Evolutionary conservation across 2,113 vertebrate genomes (phyloP).

Genomic region (Aepyceros melampus): DNA sequence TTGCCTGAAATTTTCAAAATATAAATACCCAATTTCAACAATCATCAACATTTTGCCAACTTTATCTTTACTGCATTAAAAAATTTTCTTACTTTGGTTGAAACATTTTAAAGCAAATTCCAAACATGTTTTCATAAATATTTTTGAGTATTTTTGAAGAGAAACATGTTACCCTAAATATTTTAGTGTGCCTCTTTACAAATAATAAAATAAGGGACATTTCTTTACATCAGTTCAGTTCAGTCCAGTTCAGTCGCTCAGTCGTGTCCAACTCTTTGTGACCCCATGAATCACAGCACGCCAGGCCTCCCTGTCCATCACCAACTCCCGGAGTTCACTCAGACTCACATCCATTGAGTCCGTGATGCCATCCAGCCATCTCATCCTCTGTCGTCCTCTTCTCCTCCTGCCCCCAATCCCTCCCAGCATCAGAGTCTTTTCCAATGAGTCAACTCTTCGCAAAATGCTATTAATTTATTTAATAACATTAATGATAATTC

Average conservation of each 20-base stretch:
- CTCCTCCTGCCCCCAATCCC: too few relatives aligned
- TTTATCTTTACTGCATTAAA: neutral
- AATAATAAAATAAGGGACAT: neutral
- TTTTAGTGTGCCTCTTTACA: neutral
- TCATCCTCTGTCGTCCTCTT: too few relatives aligned
- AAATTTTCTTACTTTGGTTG: neutral
- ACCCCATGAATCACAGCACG: too few relatives aligned
- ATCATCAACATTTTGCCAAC: neutral
- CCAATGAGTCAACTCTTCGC: too few relatives aligned
- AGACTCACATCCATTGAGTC: too few relatives aligned
- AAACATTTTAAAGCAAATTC: conserved; percentile 5
- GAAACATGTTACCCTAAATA: neutral
- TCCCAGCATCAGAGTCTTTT: too few relatives aligned
- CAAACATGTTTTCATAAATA: neutral
- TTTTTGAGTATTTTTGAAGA: neutral
- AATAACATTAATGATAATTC: neutral
- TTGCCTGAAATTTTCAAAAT: neutral
- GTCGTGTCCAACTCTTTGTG: too few relatives aligned
- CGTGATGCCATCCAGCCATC: too few relatives aligned
- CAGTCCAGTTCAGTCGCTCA: too few relatives aligned
- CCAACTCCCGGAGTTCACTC: too few relatives aligned
- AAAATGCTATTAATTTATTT: neutral
- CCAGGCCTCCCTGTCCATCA: too few relatives aligned
- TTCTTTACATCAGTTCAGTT: neutral
- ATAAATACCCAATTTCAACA: neutral